phyloP scores from a whole-genome alignment of 2,113 vertebrate genomes.

The Limanda limanda region DNA sequence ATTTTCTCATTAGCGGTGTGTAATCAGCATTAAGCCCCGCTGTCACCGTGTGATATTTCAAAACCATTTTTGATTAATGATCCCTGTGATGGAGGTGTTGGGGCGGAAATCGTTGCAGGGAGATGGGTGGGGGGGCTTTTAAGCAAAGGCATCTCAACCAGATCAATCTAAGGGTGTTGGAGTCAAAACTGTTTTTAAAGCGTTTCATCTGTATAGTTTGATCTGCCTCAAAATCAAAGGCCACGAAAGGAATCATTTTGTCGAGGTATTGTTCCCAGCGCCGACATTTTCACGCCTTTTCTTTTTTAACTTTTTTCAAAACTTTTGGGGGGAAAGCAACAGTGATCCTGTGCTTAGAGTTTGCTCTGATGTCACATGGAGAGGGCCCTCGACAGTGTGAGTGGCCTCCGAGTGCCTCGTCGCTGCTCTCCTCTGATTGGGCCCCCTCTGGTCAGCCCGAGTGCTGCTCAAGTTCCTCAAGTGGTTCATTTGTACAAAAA shows the following conservation, averaged over 20 bases:
- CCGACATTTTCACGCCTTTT: not conserved
- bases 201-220: too few relatives aligned
- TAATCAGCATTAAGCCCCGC: conserved; percentile 51
- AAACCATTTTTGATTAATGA: conserved; percentile 66
- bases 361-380: not conserved
- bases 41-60: conserved; percentile 56
- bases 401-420: not conserved
- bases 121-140: not conserved
- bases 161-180: conserved; percentile 8
- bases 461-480: not conserved
- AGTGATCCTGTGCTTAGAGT: not conserved
- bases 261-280: not conserved
- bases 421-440: not conserved
- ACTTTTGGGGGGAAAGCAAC: too few relatives aligned
- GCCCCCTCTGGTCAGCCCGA: not conserved
- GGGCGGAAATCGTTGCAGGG: conserved; percentile 22
- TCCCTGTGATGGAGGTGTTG: conserved; percentile 45
- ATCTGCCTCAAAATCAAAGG: not conserved
- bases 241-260: not conserved
- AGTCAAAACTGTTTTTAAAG: not conserved
- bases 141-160: not conserved
- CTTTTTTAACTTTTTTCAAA: not conserved
- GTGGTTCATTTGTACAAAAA: not conserved
- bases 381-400: not conserved
- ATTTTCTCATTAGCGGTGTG: conserved; percentile 67